A percentile compares a stretch with the other conserved stretches of the same genome.
Conservation (phyloP, 2,113 vertebrate genomes). For the Willisornis vidua region DNA sequence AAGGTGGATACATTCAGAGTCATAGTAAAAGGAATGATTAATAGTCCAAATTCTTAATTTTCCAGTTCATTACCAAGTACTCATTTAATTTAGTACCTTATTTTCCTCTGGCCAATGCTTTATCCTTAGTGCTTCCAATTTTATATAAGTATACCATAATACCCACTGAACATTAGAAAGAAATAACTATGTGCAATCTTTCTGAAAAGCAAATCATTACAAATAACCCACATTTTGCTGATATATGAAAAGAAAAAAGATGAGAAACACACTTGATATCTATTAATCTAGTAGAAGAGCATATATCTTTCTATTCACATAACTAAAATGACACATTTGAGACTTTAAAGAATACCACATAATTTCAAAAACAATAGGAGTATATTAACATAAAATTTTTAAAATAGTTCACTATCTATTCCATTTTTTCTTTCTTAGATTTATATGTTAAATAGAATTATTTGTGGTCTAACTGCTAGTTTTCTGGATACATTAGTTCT, state of each 20-base stretch:
- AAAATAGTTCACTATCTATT: background rate
- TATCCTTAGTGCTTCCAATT: conserved; percentile 43
- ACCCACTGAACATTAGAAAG: conserved; percentile 18
- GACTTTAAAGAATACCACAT: background rate
- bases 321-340: background rate
- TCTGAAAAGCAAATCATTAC: background rate
- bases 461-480: background rate
- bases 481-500: background rate
- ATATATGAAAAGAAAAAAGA: background rate
- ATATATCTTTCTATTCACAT: background rate
- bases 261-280: background rate
- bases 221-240: background rate
- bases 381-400: background rate
- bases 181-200: conserved; percentile 44
- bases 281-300: background rate
- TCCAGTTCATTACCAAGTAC: conserved; percentile 59
- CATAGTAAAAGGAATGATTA: conserved; percentile 48
- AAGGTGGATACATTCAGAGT: conserved; percentile 1
- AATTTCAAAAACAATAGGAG: background rate
- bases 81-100: conserved; percentile 47
- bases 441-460: conserved; percentile 4
- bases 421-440: background rate
- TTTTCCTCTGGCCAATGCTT: conserved; percentile 41
- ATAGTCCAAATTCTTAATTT: conserved; percentile 58
- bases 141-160: background rate